These are phyloP conservation scores for Ariolimax columbianus DNA, from an alignment of 2,888 invertebrate species.

Conservation along the genomic window DNA sequence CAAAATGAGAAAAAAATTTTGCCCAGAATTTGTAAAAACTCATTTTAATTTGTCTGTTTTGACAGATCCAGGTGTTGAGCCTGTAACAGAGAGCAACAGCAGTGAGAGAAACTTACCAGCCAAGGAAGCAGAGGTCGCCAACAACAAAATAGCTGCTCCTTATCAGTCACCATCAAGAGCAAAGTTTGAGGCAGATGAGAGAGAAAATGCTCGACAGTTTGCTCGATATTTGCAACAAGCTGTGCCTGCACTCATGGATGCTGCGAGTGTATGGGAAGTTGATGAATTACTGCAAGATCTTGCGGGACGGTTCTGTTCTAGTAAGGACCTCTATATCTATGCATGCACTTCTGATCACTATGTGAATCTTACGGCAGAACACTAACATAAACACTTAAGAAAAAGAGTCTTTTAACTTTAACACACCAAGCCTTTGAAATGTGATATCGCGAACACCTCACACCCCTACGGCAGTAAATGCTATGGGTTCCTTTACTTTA, in stretches of 20 bases:
- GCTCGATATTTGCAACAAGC: conserved; percentile 87
- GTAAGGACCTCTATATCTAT: no score
- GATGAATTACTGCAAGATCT: conserved; percentile 95
- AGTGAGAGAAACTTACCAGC: neutral
- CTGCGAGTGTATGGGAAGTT: conserved; percentile 90
- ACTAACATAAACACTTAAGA: no score
- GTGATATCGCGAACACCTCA: no score
- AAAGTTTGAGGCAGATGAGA: conserved; percentile 81
- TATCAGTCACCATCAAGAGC: conserved; percentile 41
- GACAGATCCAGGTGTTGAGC: neutral
- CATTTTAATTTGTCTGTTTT: neutral
- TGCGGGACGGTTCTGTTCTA: conserved; percentile 92
- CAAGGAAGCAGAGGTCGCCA: neutral
- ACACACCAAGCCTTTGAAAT: no score
- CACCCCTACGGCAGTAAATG: no score
- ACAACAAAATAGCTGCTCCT: neutral
- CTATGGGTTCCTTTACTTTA: no score
- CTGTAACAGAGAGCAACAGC: neutral
- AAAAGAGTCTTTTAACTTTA: no score
- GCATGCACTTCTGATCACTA: no score
- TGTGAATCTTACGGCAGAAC: no score
- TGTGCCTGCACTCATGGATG: conserved; percentile 86
- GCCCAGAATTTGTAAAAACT: no score
- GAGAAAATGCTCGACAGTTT: conserved; percentile 91
- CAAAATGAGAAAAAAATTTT: no score